A percentile compares a stretch with the other conserved stretches of the same genome.
Conservation (phyloP, 2,113 vertebrate genomes). For the Serinus canaria region DNA sequence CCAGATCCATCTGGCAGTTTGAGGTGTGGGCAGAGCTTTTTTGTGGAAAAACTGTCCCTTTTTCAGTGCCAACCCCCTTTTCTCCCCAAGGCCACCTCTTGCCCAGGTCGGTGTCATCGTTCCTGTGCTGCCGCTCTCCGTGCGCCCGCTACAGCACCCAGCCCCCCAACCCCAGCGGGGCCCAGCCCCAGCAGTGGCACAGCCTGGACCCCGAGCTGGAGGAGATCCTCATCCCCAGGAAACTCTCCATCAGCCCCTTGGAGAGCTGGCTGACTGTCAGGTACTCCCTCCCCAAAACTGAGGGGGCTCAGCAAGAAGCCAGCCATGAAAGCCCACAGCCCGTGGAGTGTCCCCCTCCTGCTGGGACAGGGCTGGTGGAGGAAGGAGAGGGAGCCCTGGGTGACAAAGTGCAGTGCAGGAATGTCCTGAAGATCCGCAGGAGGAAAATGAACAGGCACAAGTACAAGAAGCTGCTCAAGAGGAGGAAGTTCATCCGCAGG, state of each 20-base stretch:
- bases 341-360: constrained; percentile 43
- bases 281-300: constrained; percentile 77
- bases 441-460: constrained; percentile 94
- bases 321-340: neutral
- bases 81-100: constrained; percentile 44
- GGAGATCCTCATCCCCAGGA: constrained; percentile 87
- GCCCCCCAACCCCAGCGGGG: constrained; percentile 61
- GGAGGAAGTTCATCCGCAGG: constrained; percentile 81
- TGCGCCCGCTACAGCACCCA: constrained; percentile 64
- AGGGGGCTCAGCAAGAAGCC: neutral
- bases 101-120: neutral
- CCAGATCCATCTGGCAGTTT: neutral
- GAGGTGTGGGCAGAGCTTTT: neutral
- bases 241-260: constrained; percentile 87
- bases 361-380: neutral
- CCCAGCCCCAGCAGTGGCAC: constrained; percentile 70
- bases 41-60: neutral
- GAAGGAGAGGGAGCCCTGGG: neutral
- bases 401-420: constrained; percentile 72
- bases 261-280: constrained; percentile 90
- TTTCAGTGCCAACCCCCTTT: neutral
- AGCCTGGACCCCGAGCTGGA: constrained; percentile 82
- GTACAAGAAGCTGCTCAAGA: constrained; percentile 87
- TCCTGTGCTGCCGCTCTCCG: neutral
- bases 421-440: constrained; percentile 87